Base-by-base conservation (phyloP, 2,113 vertebrate genomes). In the Amia ocellicauda region DNA sequence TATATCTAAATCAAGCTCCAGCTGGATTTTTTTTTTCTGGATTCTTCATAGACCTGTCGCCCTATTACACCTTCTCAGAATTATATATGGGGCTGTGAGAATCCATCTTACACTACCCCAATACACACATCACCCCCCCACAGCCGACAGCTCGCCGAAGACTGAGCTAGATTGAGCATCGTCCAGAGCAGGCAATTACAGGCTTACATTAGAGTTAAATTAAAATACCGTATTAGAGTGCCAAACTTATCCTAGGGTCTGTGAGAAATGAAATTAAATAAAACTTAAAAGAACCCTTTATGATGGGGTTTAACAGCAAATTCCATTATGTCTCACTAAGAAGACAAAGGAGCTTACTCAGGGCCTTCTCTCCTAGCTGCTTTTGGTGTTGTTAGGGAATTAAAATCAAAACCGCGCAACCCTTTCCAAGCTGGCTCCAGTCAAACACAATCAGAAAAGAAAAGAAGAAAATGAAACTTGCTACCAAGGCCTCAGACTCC, bases 121-220 rank as follows among this genome's bases (percentile, higher is more conserved):
- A n/a, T n/a, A n/a, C n/a, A n/a, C n/a, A n/a, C n/a, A n/a, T 31
- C 22, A 49, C 26, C 55, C 28, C 45, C 42, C 36, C 43, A 58
- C 43, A 58, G 50, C 49, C 49, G 20, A 27, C 17, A 19, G n/a
- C 29, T 41, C 19, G 29, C 40, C 41, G 31, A 29, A 29, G 20
- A 26, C 13, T 1, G 42, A 27, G 23, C 7, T 2, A n/a, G 14
- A 19, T 8, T n/a, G 27, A 64, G 40, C 24, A 19, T n/a, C n/a
- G 17, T 11, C 11, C 31, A 20, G 17, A 13, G 26, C 16, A 14
- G 16, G 26, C 29, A 29, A 26, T 50, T 41, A 58, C 16, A 9
- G 22, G 55, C 55, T 58, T 58, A 65, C 63, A 65, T 65, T 65
- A 65, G 14, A 31, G 45, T 55, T 50, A 40, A 58, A 65, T 65